Evolutionary conservation across 2,113 vertebrate species (phyloP).

Genomic region (Neotoma lepida): DNA sequence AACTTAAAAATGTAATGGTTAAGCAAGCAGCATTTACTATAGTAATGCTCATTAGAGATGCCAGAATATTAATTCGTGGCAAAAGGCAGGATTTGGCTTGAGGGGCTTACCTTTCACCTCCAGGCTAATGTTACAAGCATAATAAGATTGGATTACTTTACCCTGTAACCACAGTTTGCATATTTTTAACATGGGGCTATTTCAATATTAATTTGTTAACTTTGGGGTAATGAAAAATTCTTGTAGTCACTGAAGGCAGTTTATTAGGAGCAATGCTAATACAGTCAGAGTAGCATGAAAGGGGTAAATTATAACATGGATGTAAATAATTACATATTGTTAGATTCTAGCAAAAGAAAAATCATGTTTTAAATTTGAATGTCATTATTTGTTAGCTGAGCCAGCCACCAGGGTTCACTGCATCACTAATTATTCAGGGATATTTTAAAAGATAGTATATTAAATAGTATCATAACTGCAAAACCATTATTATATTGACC

Average conservation of each 20-base stretch:
- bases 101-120: slow-evolving; percentile 30
- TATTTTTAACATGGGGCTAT: slow-evolving; percentile 67
- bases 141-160: neutral
- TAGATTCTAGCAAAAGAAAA: slow-evolving; percentile 62
- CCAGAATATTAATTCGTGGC: slow-evolving; percentile 31
- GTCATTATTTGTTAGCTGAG: slow-evolving; percentile 44
- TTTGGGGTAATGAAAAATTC: slow-evolving; percentile 74
- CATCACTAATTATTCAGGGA: neutral
- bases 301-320: slow-evolving; percentile 73
- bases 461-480: neutral
- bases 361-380: slow-evolving; percentile 45
- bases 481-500: neutral
- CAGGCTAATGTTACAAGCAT: neutral
- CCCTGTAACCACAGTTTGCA: neutral
- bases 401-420: neutral
- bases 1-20: slow-evolving; percentile 45
- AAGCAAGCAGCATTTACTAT: neutral
- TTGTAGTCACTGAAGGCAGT: slow-evolving; percentile 71
- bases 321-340: slow-evolving; percentile 67
- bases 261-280: slow-evolving; percentile 81
- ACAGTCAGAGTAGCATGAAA: slow-evolving; percentile 67
- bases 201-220: slow-evolving; percentile 82
- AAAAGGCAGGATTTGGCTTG: slow-evolving; percentile 14
- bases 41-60: neutral
- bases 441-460: neutral